Percentiles rank a stretch among this genome's conserved stretches.
Conservation (phyloP, 92 coral and sea anemone species). For the Palythoa grandiflora region DNA sequence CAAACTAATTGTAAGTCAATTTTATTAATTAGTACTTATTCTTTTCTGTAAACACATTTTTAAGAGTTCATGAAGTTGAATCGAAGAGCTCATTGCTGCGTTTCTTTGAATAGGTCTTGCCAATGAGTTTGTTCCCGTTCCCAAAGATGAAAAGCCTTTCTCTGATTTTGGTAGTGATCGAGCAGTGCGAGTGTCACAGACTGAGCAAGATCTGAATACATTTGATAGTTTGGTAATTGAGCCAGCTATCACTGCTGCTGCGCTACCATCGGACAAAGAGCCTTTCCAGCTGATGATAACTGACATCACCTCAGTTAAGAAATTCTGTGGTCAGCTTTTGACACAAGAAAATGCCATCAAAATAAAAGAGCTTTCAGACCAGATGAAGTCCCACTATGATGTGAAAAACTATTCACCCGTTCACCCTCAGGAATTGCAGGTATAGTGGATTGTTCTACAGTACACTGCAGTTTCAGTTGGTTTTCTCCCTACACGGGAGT, state of each 20-base stretch:
- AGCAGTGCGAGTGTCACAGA: conserved; percentile 2
- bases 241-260: conserved; percentile 54
- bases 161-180: neutral
- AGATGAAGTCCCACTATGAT: conserved; percentile 64
- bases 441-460: neutral
- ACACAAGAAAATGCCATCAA: conserved; percentile 47
- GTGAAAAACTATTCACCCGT: conserved; percentile 27
- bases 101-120: conserved; percentile 18
- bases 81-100: no score
- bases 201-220: neutral
- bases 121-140: conserved; percentile 12
- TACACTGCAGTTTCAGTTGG: neutral
- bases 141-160: conserved; percentile 15
- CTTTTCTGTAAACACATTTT: no score
- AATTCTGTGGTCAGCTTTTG: conserved; percentile 53
- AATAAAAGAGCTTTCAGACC: conserved; percentile 55
- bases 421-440: conserved; percentile 42
- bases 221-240: conserved; percentile 24
- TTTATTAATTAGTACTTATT: no score
- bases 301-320: conserved; percentile 45
- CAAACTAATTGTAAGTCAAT: no score
- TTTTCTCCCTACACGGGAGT: no score
- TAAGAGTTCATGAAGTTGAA: no score
- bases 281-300: conserved; percentile 55
- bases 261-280: conserved; percentile 31